Evolutionary conservation across 2,797 vertebrate species (phyloP), one percentile per base, ranked within the genome.

Genomic region (Aphelocoma californica): DNA sequence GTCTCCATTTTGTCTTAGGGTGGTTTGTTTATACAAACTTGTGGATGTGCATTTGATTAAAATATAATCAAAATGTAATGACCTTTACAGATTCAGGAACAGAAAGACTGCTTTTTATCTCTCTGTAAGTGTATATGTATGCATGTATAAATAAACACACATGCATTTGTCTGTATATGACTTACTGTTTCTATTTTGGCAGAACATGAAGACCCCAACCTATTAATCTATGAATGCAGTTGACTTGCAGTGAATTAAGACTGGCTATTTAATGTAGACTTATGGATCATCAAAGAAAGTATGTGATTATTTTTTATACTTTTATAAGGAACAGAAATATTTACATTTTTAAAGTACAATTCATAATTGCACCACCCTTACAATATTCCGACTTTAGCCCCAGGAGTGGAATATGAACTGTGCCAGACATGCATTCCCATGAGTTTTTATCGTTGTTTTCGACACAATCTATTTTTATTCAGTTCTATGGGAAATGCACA

Each of bases 401-500:
- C 74, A 92, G 57, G n/a, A 75, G 40, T 82, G 75, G 87, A 97
- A 92, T 82, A 95, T 71, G 89, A 88, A 92, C 91, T 95, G 90
- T 97, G 94, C 95, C 97, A 98, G 81, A 82, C 88, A 84, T 94
- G 88, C 77, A 72, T 97, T 95, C 97, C 81, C 96, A 82, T 64
- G 96, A 94, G 94, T 8, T 92, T 97, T 97, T 93, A 92, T 96
- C 90, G 38, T 97, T 96, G 93, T 97, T 98, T 96, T 97, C 14
- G 5, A 88, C 87, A 81, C 74, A 88, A 89, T 96, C 97, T 98
- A 97, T 98, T 98, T 98, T 97, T 97, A 74, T 93, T 93, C 95
- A 87, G 94, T 97, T 98, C 96, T 97, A 97, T 97, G 97, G 95
- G 98, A 98, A 98, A 96, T 87, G 92, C 91, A 94, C 92, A 97